Conservation (phyloP, 2,113 vertebrate genomes). For the Piaya cayana region DNA sequence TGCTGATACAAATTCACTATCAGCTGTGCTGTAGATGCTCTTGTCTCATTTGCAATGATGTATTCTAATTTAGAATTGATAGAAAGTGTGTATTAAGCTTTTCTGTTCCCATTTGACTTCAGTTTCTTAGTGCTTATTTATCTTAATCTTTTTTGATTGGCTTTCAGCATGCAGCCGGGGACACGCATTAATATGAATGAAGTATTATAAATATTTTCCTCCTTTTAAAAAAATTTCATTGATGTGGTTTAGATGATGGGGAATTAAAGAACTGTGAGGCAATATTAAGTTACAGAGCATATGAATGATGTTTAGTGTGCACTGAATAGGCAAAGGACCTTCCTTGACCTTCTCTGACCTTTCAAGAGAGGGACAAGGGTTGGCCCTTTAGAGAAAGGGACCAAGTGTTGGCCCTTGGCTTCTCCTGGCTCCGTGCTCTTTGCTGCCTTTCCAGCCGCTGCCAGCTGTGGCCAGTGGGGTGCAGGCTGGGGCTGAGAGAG, state of each 20-base stretch:
- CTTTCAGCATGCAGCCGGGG: not conserved
- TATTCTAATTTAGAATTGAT: not conserved
- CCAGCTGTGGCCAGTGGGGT: no score
- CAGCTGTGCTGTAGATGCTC: not conserved
- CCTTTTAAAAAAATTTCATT: not conserved
- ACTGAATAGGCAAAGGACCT: not conserved
- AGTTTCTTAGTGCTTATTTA: slow-evolving; percentile 27
- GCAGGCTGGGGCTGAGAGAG: no score
- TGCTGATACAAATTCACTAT: not conserved
- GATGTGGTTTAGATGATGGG: not conserved
- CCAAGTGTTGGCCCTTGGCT: no score
- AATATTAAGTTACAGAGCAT: not conserved
- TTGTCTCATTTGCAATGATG: not conserved
- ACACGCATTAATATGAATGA: slow-evolving; percentile 10
- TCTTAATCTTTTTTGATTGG: not conserved
- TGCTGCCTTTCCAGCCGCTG: no score
- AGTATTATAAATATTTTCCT: not conserved
- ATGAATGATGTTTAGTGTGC: not conserved
- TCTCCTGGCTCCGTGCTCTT: no score
- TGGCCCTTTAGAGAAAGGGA: no score
- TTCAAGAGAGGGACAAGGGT: no score
- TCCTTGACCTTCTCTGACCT: no score
- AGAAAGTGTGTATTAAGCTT: not conserved
- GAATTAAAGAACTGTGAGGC: slow-evolving; percentile 4
- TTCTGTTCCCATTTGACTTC: slow-evolving; percentile 16